Percentiles rank a stretch among this genome's conserved stretches.
Conservation (phyloP, 2,113 vertebrate genomes). For the Silurus asotus region DNA sequence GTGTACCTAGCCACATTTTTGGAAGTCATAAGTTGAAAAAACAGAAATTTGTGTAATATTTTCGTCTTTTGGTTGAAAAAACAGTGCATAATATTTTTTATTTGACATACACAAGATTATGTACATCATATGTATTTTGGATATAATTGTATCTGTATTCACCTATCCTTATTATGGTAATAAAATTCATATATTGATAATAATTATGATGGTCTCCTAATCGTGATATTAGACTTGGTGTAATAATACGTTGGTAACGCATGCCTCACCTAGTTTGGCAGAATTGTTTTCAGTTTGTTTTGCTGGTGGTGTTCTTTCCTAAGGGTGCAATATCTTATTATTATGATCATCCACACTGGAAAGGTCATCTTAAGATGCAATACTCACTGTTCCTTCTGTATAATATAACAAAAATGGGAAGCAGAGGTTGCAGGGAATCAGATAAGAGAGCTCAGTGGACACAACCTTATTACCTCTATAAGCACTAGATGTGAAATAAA, state of each 20-base stretch:
- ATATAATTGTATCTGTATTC: background rate
- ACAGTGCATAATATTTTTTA: background rate
- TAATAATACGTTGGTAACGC: background rate
- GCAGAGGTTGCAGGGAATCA: background rate
- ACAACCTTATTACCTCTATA: background rate
- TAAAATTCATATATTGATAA: background rate
- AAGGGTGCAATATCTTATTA: background rate
- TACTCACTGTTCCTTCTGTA: background rate
- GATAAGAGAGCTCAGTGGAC: background rate
- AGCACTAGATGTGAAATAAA: slow-evolving; percentile 1
- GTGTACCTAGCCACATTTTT: background rate
- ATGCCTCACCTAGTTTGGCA: background rate
- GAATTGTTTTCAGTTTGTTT: background rate
- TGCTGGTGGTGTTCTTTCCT: background rate
- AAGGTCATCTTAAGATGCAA: background rate
- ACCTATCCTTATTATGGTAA: background rate
- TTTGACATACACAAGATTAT: background rate
- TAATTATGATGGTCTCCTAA: background rate
- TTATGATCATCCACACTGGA: background rate
- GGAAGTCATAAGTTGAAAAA: background rate
- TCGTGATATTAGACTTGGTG: background rate
- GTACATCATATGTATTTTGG: background rate
- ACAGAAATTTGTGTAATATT: background rate
- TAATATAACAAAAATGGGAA: background rate
- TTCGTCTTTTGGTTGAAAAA: background rate